Percentiles rank a stretch among this genome's conserved stretches.
These are phyloP conservation scores for Cyphomyrus discorhynchus DNA, from an alignment of 2,113 vertebrate species.

Conservation along the genomic window DNA sequence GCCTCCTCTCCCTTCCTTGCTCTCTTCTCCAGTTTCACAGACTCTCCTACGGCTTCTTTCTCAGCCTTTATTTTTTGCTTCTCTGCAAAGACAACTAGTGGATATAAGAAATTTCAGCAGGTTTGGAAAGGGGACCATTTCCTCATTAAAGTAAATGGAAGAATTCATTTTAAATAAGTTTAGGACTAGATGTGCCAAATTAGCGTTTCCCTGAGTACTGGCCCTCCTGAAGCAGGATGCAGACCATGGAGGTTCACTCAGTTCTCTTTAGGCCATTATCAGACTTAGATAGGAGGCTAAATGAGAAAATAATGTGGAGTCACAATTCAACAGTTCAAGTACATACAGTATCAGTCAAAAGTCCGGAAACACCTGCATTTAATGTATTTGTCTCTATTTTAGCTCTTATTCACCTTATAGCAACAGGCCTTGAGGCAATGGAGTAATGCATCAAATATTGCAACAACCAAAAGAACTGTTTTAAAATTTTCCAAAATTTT, in stretches of 20 bases:
- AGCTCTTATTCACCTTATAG: neutral
- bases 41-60: neutral
- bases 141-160: neutral
- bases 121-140: neutral
- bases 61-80: neutral
- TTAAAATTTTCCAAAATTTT: neutral
- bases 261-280: neutral
- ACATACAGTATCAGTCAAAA: neutral
- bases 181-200: neutral
- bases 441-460: neutral
- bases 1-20: neutral
- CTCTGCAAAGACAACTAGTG: neutral
- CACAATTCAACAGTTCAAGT: neutral
- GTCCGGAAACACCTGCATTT: neutral
- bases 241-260: neutral
- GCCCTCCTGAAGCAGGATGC: neutral
- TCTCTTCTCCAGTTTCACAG: neutral
- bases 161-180: neutral
- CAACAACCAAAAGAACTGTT: neutral
- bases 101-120: neutral
- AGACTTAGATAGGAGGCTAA: neutral
- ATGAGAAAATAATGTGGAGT: neutral
- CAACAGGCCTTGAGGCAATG: neutral
- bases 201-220: neutral
- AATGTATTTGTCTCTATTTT: neutral